These are phyloP conservation scores for Sprattus sprattus DNA, from an alignment of 2,113 vertebrate species.

Conservation along the genomic window DNA sequence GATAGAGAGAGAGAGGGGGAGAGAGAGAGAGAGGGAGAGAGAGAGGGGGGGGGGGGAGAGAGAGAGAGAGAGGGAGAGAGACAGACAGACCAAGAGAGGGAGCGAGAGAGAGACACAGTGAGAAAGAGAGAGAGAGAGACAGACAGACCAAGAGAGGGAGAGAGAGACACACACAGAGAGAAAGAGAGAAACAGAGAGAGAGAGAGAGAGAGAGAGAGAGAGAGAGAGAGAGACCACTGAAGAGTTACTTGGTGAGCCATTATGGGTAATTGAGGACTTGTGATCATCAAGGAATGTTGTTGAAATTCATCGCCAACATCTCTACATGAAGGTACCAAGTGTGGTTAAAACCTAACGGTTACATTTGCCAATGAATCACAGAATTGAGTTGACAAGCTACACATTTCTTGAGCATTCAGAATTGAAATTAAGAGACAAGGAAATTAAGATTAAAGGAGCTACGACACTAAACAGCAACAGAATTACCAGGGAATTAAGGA, in stretches of 20 bases:
- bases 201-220: background rate
- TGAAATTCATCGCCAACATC: background rate
- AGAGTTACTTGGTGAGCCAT: background rate
- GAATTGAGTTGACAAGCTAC: background rate
- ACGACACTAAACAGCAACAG: background rate
- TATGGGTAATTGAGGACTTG: constrained; percentile 4
- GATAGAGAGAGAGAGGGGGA: constrained; percentile 28
- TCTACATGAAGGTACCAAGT: background rate
- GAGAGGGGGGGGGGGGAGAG: background rate
- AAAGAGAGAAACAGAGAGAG: background rate
- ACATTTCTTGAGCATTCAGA: background rate
- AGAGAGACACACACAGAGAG: no score
- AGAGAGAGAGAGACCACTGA: background rate
- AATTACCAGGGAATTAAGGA: background rate
- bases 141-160: no score
- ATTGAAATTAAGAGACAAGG: background rate
- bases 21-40: background rate
- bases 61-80: background rate
- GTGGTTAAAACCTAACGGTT: background rate
- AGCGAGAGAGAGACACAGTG: background rate
- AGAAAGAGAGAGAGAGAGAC: constrained; percentile 30
- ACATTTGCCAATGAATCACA: background rate
- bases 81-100: no score
- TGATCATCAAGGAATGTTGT: background rate
- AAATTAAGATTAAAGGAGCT: background rate